A percentile compares a stretch with the other conserved stretches of the same genome.
phyloP scores from a whole-genome alignment of 2,113 vertebrate genomes.

The Myocastor coypus region DNA sequence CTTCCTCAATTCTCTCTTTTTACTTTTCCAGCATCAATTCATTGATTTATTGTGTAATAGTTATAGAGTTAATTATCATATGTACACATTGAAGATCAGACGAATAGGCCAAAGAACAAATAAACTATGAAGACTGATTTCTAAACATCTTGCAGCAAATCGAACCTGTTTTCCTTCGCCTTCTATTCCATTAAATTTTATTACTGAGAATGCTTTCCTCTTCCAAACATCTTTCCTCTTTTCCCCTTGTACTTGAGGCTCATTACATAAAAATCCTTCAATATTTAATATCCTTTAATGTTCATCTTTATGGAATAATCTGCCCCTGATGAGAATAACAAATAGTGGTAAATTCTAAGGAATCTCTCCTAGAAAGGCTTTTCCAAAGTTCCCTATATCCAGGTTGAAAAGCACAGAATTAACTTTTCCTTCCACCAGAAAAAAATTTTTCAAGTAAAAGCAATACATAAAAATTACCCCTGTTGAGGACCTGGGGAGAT shows the following conservation, averaged over 20 bases:
- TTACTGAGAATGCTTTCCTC: neutral
- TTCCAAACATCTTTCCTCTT: neutral
- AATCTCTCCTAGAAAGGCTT: neutral
- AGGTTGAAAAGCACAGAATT: neutral
- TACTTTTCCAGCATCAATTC: neutral
- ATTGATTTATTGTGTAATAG: neutral
- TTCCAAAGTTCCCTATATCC: neutral
- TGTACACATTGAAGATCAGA: neutral
- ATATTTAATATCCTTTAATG: neutral
- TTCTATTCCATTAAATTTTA: neutral
- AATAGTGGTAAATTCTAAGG: neutral
- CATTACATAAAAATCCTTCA: neutral
- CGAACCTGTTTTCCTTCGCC: neutral
- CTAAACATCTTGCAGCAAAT: neutral
- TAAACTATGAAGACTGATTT: neutral
- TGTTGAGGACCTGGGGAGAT: too few relatives aligned
- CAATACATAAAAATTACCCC: neutral
- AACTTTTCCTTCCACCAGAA: neutral
- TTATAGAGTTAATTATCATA: neutral
- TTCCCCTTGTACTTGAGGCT: neutral
- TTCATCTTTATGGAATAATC: neutral
- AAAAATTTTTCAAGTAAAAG: neutral
- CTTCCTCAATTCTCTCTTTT: neutral
- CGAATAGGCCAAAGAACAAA: neutral
- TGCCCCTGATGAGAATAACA: neutral